Percentiles rank a stretch among this genome's conserved stretches.
phyloP scores from a whole-genome alignment of 2,888 invertebrate genomes.

The Orgyia antiqua region DNA sequence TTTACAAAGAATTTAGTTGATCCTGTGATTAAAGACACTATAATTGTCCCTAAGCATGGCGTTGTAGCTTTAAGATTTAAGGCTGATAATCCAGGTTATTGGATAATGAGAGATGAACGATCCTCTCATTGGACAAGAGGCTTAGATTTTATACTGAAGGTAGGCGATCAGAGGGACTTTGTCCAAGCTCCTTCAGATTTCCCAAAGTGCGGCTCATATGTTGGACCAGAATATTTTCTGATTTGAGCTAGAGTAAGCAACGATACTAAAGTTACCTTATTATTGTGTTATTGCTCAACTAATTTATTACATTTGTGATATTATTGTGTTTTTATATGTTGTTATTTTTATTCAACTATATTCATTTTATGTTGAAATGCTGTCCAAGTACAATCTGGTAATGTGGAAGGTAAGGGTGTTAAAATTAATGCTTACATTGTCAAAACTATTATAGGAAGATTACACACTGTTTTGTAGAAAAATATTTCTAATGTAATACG shows the following conservation, averaged over 20 bases:
- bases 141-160: conserved; percentile 84
- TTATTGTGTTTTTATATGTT: conserved; percentile 20
- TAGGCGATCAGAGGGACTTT: conserved; percentile 82
- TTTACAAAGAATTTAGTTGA: conserved; percentile 77
- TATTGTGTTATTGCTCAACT: conserved; percentile 32
- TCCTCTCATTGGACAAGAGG: conserved; percentile 86
- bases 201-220: conserved; percentile 87
- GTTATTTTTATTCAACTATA: conserved; percentile 14
- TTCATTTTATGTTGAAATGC: conserved; percentile 18
- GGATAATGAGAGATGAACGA: conserved; percentile 88
- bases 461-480: too few species aligned
- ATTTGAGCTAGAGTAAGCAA: conserved; percentile 51
- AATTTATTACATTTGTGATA: conserved; percentile 47
- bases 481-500: too few species aligned
- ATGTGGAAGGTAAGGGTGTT: too few species aligned
- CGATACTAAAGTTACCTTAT: conserved; percentile 25
- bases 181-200: conserved; percentile 83
- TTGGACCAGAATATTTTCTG: conserved; percentile 86
- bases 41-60: conserved; percentile 84
- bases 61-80: conserved; percentile 84
- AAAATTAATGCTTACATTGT: too few species aligned
- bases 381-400: too few species aligned
- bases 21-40: conserved; percentile 85
- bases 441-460: too few species aligned
- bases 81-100: conserved; percentile 88